Conservation (phyloP, 2,113 vertebrate genomes). For the Atlantisia rogersi region DNA sequence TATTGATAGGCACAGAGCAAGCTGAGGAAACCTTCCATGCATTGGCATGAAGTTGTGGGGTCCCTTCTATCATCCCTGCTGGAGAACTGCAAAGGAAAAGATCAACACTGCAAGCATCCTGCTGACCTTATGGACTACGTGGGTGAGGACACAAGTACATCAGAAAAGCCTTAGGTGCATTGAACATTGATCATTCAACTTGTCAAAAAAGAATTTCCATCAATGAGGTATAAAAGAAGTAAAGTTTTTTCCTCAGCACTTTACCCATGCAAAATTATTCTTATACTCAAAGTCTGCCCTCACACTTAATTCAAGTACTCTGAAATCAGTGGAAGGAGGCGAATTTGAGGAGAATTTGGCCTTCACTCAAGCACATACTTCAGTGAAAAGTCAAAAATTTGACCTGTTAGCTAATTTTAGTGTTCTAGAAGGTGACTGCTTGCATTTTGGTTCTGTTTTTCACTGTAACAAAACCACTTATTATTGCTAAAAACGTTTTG, state of each 20-base stretch:
- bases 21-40: constrained; percentile 96
- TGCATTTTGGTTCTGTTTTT: not conserved
- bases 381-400: not conserved
- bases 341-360: not conserved
- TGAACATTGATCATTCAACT: fast-evolving
- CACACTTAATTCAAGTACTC: not conserved
- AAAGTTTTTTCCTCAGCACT: not conserved
- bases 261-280: not conserved
- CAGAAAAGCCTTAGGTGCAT: not conserved
- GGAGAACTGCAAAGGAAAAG: constrained; percentile 84
- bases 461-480: not conserved
- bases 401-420: not conserved
- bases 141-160: not conserved
- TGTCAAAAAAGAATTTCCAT: not conserved
- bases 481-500: not conserved
- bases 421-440: not conserved
- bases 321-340: not conserved
- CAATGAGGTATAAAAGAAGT: not conserved
- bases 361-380: not conserved
- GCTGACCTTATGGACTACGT: not conserved
- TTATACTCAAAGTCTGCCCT: not conserved
- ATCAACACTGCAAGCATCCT: not conserved
- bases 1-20: constrained; percentile 89
- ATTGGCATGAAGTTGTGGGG: constrained; percentile 93
- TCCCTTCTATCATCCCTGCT: constrained; percentile 97